Evolutionary conservation across 2,888 invertebrate genomes (phyloP).

Genomic region (Lasioglossum pauxillum): DNA sequence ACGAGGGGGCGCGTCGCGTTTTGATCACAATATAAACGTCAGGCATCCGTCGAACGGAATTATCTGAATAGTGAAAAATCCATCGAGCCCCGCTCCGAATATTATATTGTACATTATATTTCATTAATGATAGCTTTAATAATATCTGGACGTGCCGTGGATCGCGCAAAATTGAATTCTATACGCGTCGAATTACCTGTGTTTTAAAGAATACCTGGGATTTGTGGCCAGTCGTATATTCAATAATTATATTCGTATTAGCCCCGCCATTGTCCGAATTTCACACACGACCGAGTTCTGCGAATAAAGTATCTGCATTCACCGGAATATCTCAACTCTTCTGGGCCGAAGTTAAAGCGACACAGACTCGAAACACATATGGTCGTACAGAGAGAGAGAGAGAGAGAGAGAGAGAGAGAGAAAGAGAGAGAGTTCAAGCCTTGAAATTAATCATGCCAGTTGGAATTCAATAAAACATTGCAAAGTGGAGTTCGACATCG

Average conservation of each 20-base stretch:
- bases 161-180: not conserved
- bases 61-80: not conserved
- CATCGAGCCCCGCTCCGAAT: not conserved
- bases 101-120: not conserved
- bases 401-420: not conserved
- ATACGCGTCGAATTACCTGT: not conserved
- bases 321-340: not conserved
- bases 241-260: not conserved
- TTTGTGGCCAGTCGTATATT: not conserved
- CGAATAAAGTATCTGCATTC: not conserved
- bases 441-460: not conserved
- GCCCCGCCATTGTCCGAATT: not conserved
- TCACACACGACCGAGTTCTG: not conserved
- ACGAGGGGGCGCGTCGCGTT: not conserved
- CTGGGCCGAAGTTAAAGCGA: not conserved
- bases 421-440: not conserved
- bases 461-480: not conserved
- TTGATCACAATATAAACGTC: not conserved
- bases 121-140: not conserved
- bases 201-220: not conserved
- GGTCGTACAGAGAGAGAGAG: not conserved
- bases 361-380: not conserved
- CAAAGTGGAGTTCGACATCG: not conserved
- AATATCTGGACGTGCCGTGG: not conserved
- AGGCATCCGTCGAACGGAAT: not conserved